These are phyloP conservation scores for Dicrostonyx torquatus DNA, from an alignment of 2,797 vertebrate species.

Conservation along the genomic window DNA sequence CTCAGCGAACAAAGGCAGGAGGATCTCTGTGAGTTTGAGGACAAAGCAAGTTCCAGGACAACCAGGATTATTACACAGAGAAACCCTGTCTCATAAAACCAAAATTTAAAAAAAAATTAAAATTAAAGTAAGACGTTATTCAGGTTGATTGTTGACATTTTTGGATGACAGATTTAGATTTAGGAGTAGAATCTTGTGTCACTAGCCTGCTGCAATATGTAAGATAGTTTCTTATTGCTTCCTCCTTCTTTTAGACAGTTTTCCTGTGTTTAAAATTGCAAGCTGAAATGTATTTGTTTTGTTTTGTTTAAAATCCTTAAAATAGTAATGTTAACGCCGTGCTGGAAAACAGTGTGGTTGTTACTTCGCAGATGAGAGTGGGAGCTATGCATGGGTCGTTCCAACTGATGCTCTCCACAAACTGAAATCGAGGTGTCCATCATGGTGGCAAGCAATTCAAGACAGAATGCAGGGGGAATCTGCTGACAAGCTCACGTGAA, in stretches of 20 bases:
- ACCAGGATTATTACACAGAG: not conserved
- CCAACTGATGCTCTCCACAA: not conserved
- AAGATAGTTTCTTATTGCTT: not conserved
- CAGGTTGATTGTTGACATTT: conserved; percentile 11
- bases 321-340: not conserved
- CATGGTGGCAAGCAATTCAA: not conserved
- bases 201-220: conserved; percentile 9
- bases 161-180: not conserved
- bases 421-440: not conserved
- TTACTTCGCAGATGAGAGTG: not conserved
- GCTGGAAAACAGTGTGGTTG: not conserved
- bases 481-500: not conserved
- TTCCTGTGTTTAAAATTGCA: conserved; percentile 13
- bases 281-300: not conserved
- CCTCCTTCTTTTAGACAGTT: not conserved
- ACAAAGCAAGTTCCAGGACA: not conserved
- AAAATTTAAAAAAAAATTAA: not conserved
- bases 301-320: not conserved
- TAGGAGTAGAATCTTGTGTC: not conserved
- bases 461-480: not conserved
- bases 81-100: not conserved
- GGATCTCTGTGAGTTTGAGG: not conserved
- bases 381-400: not conserved
- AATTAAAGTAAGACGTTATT: conserved; percentile 3
- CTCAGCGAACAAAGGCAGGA: not conserved